Evolutionary conservation across 2,113 vertebrate species (phyloP).

Genomic region (Erpornis zantholeuca): DNA sequence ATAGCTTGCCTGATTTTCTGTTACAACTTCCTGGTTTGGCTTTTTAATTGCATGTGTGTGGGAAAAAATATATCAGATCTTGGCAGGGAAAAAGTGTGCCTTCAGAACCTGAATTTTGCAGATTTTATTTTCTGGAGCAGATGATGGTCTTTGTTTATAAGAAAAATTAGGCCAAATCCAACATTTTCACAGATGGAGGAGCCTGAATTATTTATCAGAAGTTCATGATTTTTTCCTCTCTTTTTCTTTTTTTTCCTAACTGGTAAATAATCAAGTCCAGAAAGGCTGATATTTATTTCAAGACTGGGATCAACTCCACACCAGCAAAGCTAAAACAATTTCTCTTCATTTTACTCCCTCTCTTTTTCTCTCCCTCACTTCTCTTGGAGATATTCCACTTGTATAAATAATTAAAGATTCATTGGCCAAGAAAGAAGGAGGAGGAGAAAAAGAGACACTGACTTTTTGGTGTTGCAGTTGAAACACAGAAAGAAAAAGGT

Average conservation of each 20-base stretch:
- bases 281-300: conserved; percentile 69
- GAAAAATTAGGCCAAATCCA: conserved; percentile 79
- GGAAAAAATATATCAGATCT: neutral
- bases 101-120: neutral
- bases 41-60: neutral
- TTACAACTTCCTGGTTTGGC: neutral
- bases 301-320: conserved; percentile 54
- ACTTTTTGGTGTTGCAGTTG: neutral
- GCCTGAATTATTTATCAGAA: conserved; percentile 81
- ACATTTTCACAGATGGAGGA: conserved; percentile 79
- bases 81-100: conserved; percentile 6
- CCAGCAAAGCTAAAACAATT: conserved; percentile 20
- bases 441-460: neutral
- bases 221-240: conserved; percentile 62
- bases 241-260: neutral
- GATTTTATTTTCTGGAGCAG: conserved; percentile 68
- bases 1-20: neutral
- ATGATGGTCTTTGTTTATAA: conserved; percentile 77
- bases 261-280: conserved; percentile 70
- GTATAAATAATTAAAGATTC: conserved; percentile 46
- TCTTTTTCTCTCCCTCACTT: neutral
- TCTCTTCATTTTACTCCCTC: neutral
- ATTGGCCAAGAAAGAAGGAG: conserved; percentile 27
- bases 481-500: neutral
- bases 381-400: conserved; percentile 26